phyloP scores from a whole-genome alignment of 1,140 invertebrate species.

The Ridgeia piscesae region DNA sequence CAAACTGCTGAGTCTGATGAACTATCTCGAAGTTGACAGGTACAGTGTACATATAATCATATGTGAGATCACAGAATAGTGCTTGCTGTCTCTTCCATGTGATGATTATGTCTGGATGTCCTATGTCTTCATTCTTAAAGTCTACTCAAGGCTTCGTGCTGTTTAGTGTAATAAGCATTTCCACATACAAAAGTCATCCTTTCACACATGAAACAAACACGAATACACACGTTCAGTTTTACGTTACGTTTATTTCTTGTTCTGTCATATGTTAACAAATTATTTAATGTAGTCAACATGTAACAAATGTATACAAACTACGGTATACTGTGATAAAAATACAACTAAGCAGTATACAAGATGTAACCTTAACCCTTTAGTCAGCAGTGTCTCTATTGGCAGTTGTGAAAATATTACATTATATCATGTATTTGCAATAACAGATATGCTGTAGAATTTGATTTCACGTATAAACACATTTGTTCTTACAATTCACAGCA shows the following conservation, averaged over 20 bases:
- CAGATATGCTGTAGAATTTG: neutral
- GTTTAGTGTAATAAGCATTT: too few species aligned
- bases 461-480: neutral
- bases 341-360: neutral
- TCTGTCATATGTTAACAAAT: neutral
- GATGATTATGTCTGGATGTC: too few species aligned
- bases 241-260: neutral
- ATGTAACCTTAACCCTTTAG: neutral
- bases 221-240: neutral
- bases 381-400: neutral
- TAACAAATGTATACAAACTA: constrained; percentile 1
- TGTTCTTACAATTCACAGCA: neutral
- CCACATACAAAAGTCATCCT: neutral
- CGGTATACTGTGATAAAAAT: neutral
- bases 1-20: too few species aligned
- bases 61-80: too few species aligned
- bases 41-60: too few species aligned
- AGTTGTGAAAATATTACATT: neutral
- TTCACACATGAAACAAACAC: neutral
- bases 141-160: too few species aligned
- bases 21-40: too few species aligned
- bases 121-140: too few species aligned
- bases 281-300: neutral
- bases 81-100: too few species aligned
- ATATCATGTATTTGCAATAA: neutral